These are phyloP conservation scores for Agrilus planipennis DNA, from an alignment of 1,140 invertebrate species.

Conservation along the genomic window DNA sequence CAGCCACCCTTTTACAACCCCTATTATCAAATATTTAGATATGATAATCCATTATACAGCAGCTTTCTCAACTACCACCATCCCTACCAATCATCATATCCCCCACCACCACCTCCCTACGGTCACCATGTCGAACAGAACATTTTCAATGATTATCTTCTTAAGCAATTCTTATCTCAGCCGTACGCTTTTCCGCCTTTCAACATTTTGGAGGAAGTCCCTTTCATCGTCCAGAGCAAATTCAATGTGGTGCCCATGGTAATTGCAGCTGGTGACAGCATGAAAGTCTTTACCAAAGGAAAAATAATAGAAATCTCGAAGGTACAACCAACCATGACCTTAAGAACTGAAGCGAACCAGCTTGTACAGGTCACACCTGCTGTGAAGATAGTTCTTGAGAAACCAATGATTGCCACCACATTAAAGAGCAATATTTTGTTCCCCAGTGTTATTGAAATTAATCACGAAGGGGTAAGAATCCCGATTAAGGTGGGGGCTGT, in stretches of 20 bases:
- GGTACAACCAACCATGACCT: constrained; percentile 17
- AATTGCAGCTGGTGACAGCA: constrained; percentile 16
- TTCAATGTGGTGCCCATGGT: constrained; percentile 27
- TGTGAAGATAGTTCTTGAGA: constrained; percentile 24
- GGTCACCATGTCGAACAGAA: no score
- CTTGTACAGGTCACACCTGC: constrained; percentile 24
- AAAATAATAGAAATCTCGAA: constrained; percentile 20
- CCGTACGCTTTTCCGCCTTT: constrained; percentile 15
- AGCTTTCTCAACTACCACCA: constrained; percentile 9
- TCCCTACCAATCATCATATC: constrained; percentile 7
- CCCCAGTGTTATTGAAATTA: constrained; percentile 25
- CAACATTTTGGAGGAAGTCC: constrained; percentile 24
- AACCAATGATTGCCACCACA: constrained; percentile 20
- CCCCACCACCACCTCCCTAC: no score
- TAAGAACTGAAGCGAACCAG: constrained; percentile 18
- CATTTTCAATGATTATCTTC: constrained; percentile 10
- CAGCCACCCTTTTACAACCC: constrained; percentile 17
- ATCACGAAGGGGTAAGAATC: constrained; percentile 17
- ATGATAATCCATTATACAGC: constrained; percentile 5
- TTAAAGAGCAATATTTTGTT: constrained; percentile 24
- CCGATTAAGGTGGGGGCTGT: constrained; percentile 26
- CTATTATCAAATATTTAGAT: constrained; percentile 10
- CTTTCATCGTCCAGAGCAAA: constrained; percentile 18
- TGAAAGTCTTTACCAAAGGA: constrained; percentile 20
- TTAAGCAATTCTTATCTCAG: constrained; percentile 9